Base-by-base conservation (phyloP, 2,797 vertebrate species). In the Typhlichthys eigenmanni region DNA sequence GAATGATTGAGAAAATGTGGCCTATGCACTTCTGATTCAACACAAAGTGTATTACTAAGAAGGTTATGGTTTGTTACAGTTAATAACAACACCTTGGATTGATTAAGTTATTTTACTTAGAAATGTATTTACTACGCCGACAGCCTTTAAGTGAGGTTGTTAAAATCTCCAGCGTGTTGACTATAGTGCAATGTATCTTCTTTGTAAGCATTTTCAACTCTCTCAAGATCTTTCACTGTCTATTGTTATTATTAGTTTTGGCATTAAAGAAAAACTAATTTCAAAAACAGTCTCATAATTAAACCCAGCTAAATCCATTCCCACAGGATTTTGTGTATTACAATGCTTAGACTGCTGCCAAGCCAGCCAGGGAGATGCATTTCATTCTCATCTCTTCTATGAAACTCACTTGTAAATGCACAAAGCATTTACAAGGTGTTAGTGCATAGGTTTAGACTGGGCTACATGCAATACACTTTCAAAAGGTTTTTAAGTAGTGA, bases 171-270 rank as follows among this genome's bases (percentile, higher is more conserved):
- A 38, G 34, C 8, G 34, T 8, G 34, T 38, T 38, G 34, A 8
- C 34, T 38, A 8, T 38, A 38, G 34, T 38, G 34, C 34, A 38
- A 38, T 38, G 34, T 38, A 8, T 38, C 34, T 38, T 81, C 72
- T 16, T 73, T 69, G 71, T 72, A 59, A 68, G 69, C 71, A 80
- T 69, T 79, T 81, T 74, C 58, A 77, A 81, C 47, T 85, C 87
- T 87, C 86, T 71, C 59, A 74, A 81, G 86, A 89, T 88, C 79
- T 72, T 70, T 82, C 79, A 78, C 71, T 84, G 78, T 86, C 82
- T 88, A 70, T 88, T 83, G 84, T 88, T 88, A 76, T 90, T 91
- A 89, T 90, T 88, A 88, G 73, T 85, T 89, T 85, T 84, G 82
- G 79, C 68, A 80, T 72, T 53, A 72, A 69, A 74, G 19, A 79